Evolutionary conservation across 2,797 vertebrate species (phyloP), one percentile per base, ranked within the genome.

Genomic region (Kryptopterus vitreolus): DNA sequence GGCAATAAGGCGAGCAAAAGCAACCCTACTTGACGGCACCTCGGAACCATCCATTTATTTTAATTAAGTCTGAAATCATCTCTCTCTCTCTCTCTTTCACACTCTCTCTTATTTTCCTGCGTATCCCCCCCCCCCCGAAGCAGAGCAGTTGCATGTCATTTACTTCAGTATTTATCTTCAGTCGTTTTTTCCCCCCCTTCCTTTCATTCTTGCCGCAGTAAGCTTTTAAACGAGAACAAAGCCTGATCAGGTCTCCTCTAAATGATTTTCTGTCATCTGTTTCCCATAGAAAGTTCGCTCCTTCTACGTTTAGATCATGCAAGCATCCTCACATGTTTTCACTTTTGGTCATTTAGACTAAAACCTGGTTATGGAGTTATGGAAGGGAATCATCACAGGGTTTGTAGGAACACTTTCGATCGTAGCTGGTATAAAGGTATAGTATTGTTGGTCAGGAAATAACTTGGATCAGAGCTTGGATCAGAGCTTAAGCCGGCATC

Each of bases 41-140:
- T 69, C 20, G 61, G 52, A 65, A 78, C 80, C 70, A 58, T 70
- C 70, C 83, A 87, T 84, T 84, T 80, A 78, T 84, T 82, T 78
- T 83, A 71, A 87, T 87, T 86, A 86, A 77, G 50, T 59, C 46
- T 31, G 48, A 84, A 82, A 86, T 84, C 69, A 68, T 80, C 59
- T 59, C 18, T 22, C 26, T 26, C 63, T 15, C 69, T 82, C 69
- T 69, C 53, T 33, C 38, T 31, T 61, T 20, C 52, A 63, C 75
- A 46, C 52, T 78, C 78, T 24, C 46, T 63, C 59, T 72, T 55
- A 38, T 68, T 82, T 48, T 72, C 38, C 20, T 70, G 46, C 62
- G 55, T 79, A 61, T 76, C 46, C 55, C 55, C 52, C 46, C 55
- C 55, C 52, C 81, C 81, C 79, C 33, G 52, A 62, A 58, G 71